These are phyloP conservation scores for Anagyrus pseudococci DNA, from an alignment of 2,888 invertebrate species.

Conservation along the genomic window DNA sequence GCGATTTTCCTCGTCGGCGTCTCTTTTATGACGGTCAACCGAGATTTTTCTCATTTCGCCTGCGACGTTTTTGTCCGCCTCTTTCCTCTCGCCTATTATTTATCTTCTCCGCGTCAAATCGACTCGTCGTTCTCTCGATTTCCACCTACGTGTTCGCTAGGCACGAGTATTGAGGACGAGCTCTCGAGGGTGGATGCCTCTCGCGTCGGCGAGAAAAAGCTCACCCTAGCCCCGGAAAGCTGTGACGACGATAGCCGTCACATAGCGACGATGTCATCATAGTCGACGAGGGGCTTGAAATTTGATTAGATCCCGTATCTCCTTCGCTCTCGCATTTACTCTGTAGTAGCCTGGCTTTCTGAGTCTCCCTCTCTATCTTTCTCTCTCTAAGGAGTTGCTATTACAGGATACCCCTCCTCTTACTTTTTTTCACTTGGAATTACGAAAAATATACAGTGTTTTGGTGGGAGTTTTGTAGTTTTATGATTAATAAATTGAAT, in stretches of 20 bases:
- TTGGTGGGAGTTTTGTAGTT: no score
- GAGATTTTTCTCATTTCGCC: conserved; percentile 24
- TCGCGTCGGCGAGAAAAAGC: no score
- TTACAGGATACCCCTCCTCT: no score
- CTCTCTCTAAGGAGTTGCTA: no score
- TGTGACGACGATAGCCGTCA: not conserved
- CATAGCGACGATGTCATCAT: not conserved
- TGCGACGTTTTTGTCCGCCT: conserved; percentile 16
- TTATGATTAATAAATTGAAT: no score
- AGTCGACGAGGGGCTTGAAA: not conserved
- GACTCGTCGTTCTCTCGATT: not conserved
- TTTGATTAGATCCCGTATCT: conserved; percentile 6
- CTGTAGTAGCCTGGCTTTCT: not conserved
- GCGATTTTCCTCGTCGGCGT: no score
- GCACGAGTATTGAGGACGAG: no score
- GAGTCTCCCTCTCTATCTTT: not conserved
- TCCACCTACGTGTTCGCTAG: no score
- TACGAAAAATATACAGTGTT: no score
- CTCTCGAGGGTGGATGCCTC: no score
- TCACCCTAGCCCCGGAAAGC: not conserved
- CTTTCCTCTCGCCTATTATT: conserved; percentile 38
- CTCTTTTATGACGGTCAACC: conserved; percentile 4
- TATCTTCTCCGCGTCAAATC: conserved; percentile 36
- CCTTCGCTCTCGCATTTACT: no score
- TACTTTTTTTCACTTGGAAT: no score